These are phyloP conservation scores for Eupsittula cactorum DNA, from an alignment of 2,113 vertebrate genomes.

Conservation along the genomic window DNA sequence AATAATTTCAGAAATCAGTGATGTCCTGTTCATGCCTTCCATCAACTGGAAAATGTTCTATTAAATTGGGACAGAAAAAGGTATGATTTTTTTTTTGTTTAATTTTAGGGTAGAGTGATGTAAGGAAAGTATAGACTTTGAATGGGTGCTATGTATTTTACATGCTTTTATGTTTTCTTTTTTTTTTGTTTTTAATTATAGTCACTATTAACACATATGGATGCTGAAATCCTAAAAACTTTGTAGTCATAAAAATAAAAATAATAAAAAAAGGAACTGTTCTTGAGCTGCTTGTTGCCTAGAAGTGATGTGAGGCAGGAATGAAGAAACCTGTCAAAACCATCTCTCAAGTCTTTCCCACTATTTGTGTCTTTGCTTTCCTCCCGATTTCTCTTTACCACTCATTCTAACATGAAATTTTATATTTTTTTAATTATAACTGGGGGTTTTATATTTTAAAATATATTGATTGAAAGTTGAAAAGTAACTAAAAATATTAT, in stretches of 20 bases:
- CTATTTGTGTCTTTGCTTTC: neutral
- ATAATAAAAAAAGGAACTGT: neutral
- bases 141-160: neutral
- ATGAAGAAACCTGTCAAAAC: neutral
- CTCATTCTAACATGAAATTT: neutral
- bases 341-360: neutral
- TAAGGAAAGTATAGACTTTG: neutral
- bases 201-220: neutral
- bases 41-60: neutral
- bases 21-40: neutral
- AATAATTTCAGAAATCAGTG: neutral
- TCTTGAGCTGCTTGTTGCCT: neutral
- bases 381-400: neutral
- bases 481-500: neutral
- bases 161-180: neutral
- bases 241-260: neutral
- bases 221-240: neutral
- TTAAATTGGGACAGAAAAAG: neutral
- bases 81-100: neutral
- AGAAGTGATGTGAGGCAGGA: neutral
- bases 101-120: neutral
- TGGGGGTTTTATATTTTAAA: neutral
- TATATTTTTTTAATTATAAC: neutral
- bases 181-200: neutral
- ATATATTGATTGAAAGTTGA: neutral